Evolutionary conservation across 2,888 invertebrate species (phyloP).

Genomic region (Mongoloraphidia duomilia): DNA sequence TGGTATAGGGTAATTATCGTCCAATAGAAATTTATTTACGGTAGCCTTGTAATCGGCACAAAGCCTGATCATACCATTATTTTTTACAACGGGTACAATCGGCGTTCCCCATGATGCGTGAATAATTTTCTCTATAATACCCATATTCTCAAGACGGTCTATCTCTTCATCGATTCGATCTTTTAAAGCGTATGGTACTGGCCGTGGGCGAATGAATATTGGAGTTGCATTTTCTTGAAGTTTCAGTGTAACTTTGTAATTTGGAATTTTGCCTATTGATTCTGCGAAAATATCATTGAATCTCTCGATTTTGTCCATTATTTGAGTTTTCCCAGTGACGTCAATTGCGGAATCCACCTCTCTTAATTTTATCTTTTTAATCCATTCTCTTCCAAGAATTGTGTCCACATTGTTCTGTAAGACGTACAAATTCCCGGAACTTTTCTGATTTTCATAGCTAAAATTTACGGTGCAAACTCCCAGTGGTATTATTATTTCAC

Average conservation of each 20-base stretch:
- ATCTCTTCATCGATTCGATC: conserved; percentile 7
- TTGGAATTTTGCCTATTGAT: conserved; percentile 1
- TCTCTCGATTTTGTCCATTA: background rate
- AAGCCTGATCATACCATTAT: conserved; percentile 13
- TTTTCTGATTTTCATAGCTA: too few relatives aligned
- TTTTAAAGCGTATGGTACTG: conserved; percentile 10
- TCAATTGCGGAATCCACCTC: too few relatives aligned
- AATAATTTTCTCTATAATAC: too few relatives aligned
- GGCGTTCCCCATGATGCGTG: conserved; percentile 16
- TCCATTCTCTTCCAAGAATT: conserved; percentile 4
- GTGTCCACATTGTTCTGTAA: background rate
- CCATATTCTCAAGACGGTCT: conserved; percentile 7
- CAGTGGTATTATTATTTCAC: too few relatives aligned
- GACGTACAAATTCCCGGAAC: background rate
- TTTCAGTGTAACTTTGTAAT: background rate
- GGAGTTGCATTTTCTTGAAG: background rate
- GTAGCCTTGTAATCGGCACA: conserved; percentile 20
- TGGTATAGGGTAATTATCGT: conserved; percentile 13
- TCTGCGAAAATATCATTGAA: background rate
- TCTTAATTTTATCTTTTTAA: background rate
- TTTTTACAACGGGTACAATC: conserved; percentile 16
- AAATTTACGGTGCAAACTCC: too few relatives aligned
- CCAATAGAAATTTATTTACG: conserved; percentile 14
- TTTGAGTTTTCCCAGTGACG: too few relatives aligned
- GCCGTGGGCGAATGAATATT: background rate